Percentiles rank a stretch among this genome's conserved stretches.
phyloP scores from a whole-genome alignment of 1,140 invertebrate species.

The Propsilocerus akamusi region DNA sequence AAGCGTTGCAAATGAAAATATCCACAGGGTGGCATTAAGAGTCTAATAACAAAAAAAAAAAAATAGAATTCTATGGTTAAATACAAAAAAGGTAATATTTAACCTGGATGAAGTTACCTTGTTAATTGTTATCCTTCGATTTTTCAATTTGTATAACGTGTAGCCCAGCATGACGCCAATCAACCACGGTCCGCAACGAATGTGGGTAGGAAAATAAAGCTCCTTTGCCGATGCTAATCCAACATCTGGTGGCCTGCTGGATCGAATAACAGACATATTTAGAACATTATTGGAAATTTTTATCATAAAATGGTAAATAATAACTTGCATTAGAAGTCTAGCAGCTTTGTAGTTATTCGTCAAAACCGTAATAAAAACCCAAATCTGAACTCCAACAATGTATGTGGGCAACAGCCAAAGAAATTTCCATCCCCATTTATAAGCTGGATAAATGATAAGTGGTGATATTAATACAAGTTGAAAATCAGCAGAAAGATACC shows the following conservation, averaged over 20 bases:
- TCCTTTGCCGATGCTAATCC: too few species aligned
- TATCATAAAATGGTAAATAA: too few species aligned
- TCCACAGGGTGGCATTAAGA: background rate
- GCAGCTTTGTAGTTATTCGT: background rate
- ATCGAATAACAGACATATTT: too few species aligned
- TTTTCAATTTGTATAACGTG: background rate
- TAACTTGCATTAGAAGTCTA: background rate
- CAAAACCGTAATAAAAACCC: background rate
- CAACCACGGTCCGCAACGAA: background rate
- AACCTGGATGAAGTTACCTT: background rate
- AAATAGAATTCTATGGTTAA: too few species aligned
- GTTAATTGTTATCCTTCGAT: background rate
- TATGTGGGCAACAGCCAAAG: background rate
- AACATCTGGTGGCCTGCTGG: too few species aligned
- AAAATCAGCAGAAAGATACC: slow-evolving; percentile 34
- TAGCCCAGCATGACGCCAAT: background rate
- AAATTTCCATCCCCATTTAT: slow-evolving; percentile 10
- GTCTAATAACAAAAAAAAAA: background rate
- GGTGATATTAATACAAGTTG: slow-evolving; percentile 30
- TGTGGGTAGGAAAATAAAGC: too few species aligned
- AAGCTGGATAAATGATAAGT: slow-evolving; percentile 24
- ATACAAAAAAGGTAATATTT: background rate
- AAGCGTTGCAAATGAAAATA: background rate
- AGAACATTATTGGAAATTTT: too few species aligned
- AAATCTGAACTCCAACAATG: background rate